Base-by-base conservation (phyloP, 2,888 invertebrate genomes). In the Platerodrilus igneus region DNA sequence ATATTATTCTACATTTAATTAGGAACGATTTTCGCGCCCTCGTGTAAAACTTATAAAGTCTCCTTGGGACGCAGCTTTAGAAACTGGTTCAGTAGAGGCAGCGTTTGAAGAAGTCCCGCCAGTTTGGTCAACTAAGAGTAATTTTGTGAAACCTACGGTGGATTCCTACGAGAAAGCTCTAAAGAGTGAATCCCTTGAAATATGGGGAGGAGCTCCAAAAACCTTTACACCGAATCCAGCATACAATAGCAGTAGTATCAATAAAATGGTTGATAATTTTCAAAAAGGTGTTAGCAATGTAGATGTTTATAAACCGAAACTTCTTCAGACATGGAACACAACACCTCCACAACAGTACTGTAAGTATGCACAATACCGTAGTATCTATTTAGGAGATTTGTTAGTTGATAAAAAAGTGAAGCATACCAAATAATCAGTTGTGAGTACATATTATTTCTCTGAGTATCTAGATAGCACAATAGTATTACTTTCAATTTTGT, bases 21-120 rank as follows among this genome's bases (percentile, higher is more conserved):
- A 79, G 72, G 79, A 79, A 57, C 72, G 76, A 54, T 76, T 75
- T 58, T 63, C 67, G 13, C 70, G 72, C 45, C 76, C 78, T 2
- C 72, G 75, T 33, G 60, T 81, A 6, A 77, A 77, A 51, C 62
- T 81, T 36, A 67, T 81, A 1, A 78, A 79, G 59, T 77, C 80
- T 0, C 83, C 83, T 1, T 82, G 83, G 82, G 79, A 82, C 53
- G 81, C 81, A 2, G 81, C 83, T n/a, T 61, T 81, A 18, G 76
- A 80, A 59, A 77, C 80, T 11, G 82, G 83, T n/a, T 76, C 77
- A 7, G 81, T 82, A 2, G 82, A 82, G 38, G 68, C 74, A 3
- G 83, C 83, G n/a, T 83, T 83, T 59, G 69, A 78, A 47, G 75
- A 76, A 35, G 45, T 56, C 6, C 57, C 60, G 19, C 64, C 66